Evolutionary conservation across 1,140 invertebrate species (phyloP).

Genomic region (Drosophila lini): DNA sequence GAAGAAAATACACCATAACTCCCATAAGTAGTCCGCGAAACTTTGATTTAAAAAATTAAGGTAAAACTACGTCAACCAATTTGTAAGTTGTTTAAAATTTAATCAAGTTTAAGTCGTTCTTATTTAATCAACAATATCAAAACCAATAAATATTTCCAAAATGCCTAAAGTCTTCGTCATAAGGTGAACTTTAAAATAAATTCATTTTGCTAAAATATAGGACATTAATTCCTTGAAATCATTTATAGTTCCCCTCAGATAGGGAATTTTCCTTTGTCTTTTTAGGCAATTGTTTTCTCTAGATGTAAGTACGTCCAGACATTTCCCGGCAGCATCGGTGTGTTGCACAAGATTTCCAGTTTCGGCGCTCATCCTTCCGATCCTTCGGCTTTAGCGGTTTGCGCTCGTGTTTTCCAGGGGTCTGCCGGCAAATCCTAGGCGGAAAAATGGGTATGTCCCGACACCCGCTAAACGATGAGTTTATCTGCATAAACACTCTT

Average conservation of each 20-base stretch:
- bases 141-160: too few species aligned
- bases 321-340: constrained; percentile 7
- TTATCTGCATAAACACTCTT: constrained; percentile 83
- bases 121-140: not conserved
- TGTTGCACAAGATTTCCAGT: constrained; percentile 56
- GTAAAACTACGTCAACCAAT: too few species aligned
- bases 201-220: not conserved
- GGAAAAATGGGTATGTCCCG: constrained; percentile 82
- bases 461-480: constrained; percentile 80
- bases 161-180: not conserved
- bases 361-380: constrained; percentile 23
- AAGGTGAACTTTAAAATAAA: not conserved
- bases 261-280: constrained; percentile 7
- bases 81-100: too few species aligned
- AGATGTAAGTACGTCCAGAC: constrained; percentile 25
- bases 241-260: not conserved
- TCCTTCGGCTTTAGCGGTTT: constrained; percentile 31
- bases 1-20: too few species aligned
- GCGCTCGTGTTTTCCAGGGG: constrained; percentile 66
- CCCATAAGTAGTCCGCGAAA: too few species aligned
- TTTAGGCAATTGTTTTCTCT: constrained; percentile 8
- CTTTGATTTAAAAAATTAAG: too few species aligned
- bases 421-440: constrained; percentile 61
- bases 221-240: not conserved
- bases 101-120: accelerated